A percentile compares a stretch with the other conserved stretches of the same genome.
phyloP scores from a whole-genome alignment of 2,888 invertebrate genomes.

The Pyrochroa serraticornis region DNA sequence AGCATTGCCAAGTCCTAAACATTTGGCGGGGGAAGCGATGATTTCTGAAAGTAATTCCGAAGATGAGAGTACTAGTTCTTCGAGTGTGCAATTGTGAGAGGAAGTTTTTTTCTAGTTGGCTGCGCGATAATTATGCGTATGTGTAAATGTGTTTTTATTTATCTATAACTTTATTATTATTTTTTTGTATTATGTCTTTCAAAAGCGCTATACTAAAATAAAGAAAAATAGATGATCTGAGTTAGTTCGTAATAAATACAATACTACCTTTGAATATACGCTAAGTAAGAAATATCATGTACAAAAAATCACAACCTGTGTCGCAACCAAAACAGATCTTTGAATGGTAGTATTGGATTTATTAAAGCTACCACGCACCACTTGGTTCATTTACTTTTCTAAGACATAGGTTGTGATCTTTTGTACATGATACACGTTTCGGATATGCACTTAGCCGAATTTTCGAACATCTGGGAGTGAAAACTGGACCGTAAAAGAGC shows the following conservation, averaged over 20 bases:
- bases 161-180: conserved; percentile 18
- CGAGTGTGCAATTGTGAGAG: conserved; percentile 57
- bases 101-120: conserved; percentile 41
- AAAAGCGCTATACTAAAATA: neutral
- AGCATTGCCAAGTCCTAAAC: conserved; percentile 62
- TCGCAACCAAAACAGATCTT: no score
- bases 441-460: no score
- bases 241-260: neutral
- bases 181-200: conserved; percentile 18
- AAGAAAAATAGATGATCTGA: conserved; percentile 1
- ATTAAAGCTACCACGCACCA: no score
- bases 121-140: neutral
- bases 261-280: no score
- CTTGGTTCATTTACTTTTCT: no score
- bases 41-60: conserved; percentile 69
- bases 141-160: conserved; percentile 16
- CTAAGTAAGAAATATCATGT: no score
- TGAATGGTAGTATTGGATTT: no score
- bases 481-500: no score
- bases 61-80: conserved; percentile 63
- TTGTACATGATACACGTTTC: no score
- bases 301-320: no score
- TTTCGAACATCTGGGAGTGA: no score
- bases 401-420: no score
- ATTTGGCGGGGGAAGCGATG: conserved; percentile 73